Base-by-base conservation (phyloP, 2,797 vertebrate species). In the Hyperoplus lanceolatus region DNA sequence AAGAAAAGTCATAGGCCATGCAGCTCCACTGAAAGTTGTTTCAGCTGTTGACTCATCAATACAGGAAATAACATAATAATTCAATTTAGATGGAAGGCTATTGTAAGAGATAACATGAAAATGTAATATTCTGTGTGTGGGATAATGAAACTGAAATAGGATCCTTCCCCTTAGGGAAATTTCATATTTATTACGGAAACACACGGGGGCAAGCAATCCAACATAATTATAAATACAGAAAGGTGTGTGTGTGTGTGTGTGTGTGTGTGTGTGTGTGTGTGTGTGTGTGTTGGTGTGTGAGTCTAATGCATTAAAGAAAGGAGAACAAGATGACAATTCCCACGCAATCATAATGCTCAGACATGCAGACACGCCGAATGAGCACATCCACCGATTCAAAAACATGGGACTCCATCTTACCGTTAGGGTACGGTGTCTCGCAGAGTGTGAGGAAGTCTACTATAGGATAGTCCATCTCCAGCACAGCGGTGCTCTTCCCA, bases 391-490 rank as follows among this genome's bases (percentile, higher is more conserved):
- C 2, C 16, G 12, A 50, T 36, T 29, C 29, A 29, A 29, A 29
- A 29, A 29, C 2, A 29, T 29, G 29, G 29, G n/a, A 45, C 29
- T 9, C 16, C 16, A 42, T 69, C 81, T 69, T 62, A 93, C 98
- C 98, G 49, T 97, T 99, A 73, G 98, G 93, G 92, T 99, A 99
- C 0, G 98, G 98, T 21, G 98, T 99, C 95, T 99, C 98, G 94
- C 98, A 99, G 5, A 99, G 96, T 0, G 98, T 99, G 88, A 99
- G 95, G 90, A 99, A 99, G 93, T 99, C 98, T 84, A 99, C 98
- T 79, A 99, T 99, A 12, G 97, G 96, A 90, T 99, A 99, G 94
- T 99, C 98, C 98, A 99, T 99, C 95, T 99, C 98, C 83, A 99
- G 94, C 73, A 99, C 98, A 58, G 98, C 97, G 21, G 97, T 98